These are phyloP conservation scores for Microctonus hyperodae DNA, from an alignment of 2,888 invertebrate genomes.

Conservation along the genomic window DNA sequence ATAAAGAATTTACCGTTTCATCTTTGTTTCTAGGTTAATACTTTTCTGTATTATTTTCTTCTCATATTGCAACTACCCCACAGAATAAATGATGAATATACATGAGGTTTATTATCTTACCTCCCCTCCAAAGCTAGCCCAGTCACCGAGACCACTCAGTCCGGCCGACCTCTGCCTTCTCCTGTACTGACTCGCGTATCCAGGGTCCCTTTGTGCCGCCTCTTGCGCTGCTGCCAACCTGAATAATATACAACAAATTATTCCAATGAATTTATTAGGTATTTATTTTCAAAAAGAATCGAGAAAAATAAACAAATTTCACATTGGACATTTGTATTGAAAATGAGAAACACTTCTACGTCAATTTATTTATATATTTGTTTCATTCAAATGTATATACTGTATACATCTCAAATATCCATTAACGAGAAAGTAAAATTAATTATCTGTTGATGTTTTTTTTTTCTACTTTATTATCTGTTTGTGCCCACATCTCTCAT, in stretches of 20 bases:
- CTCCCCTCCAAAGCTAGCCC: slow-evolving; percentile 63
- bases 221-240: slow-evolving; percentile 96
- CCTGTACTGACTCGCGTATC: slow-evolving; percentile 63
- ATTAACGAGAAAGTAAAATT: background rate
- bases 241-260: slow-evolving; percentile 48
- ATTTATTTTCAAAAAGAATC: background rate
- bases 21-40: slow-evolving; percentile 8
- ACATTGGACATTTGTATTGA: too few species aligned
- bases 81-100: slow-evolving; percentile 1
- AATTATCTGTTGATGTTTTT: slow-evolving; percentile 14
- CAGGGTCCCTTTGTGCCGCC: slow-evolving; percentile 72
- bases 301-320: too few species aligned
- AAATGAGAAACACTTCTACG: slow-evolving; percentile 11
- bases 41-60: slow-evolving; percentile 7
- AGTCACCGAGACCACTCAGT: slow-evolving; percentile 63
- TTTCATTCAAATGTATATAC: too few species aligned
- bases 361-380: background rate
- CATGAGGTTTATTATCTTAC: slow-evolving; percentile 44
- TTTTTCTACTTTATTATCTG: background rate
- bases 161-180: slow-evolving; percentile 62
- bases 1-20: background rate
- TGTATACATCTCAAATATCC: too few species aligned
- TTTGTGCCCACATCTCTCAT: background rate
- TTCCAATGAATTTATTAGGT: background rate
- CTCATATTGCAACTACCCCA: background rate